A percentile compares a stretch with the other conserved stretches of the same genome.
phyloP scores from a whole-genome alignment of 1,140 invertebrate species.

The Globodera ellingtonae region DNA sequence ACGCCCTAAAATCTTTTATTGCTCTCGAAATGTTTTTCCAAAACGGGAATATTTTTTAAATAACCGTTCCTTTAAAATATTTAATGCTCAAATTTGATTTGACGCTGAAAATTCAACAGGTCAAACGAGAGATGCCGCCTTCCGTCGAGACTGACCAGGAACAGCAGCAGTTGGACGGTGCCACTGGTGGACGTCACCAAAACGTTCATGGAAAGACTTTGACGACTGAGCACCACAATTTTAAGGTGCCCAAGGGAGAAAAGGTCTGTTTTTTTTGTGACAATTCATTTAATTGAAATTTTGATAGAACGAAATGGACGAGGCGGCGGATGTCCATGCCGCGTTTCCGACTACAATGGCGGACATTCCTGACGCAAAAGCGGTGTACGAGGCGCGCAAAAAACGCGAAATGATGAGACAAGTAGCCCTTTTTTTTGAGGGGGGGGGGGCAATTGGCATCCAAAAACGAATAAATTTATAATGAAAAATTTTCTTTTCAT shows the following conservation, averaged over 20 bases:
- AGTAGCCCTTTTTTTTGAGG: not conserved
- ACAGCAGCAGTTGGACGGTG: slow-evolving; percentile 3
- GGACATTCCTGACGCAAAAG: slow-evolving; percentile 51
- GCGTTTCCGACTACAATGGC: slow-evolving; percentile 39
- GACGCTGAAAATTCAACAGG: too few species aligned
- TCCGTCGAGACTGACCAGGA: not conserved
- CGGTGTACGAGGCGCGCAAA: slow-evolving; percentile 55
- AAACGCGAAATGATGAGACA: slow-evolving; percentile 44
- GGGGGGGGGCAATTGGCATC: too few species aligned
- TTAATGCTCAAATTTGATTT: too few species aligned
- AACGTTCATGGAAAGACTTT: not conserved
- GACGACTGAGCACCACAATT: not conserved
- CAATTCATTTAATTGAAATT: not conserved
- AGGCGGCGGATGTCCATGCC: slow-evolving; percentile 25
- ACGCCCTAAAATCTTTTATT: too few species aligned
- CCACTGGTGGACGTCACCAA: not conserved
- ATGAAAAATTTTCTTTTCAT: too few species aligned
- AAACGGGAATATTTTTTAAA: too few species aligned
- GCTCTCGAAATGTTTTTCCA: too few species aligned
- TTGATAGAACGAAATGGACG: not conserved
- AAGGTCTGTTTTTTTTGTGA: slow-evolving; percentile 1
- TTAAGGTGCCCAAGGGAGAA: not conserved
- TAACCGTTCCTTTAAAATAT: too few species aligned
- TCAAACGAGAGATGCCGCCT: not conserved
- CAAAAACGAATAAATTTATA: too few species aligned